Base-by-base conservation (phyloP, 35 echinoderm and acorn worm species). In the Antedon bifida region DNA sequence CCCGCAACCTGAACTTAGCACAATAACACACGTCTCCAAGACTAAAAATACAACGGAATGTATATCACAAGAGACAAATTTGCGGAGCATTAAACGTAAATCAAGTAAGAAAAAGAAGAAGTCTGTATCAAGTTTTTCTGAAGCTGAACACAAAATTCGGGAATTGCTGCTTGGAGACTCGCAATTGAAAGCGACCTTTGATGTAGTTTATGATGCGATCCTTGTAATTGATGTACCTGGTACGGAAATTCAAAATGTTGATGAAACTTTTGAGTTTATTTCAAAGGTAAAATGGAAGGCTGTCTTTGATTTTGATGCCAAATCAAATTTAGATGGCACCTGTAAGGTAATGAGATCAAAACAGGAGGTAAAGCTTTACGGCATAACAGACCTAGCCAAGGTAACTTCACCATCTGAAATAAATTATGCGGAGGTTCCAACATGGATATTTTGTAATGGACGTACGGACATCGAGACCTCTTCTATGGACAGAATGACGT, bases 361-460 rank as follows among this genome's bases (percentile, higher is more conserved):
- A 8, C 30, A 39, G 32, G 74, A 84, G 28, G 30, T 84, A 26
- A 74, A 81, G 3, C 34, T 78, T 12, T 31, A 34, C 4, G 34
- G 34, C 32, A 28, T 45, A 46, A 31, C 38, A 9, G 56, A 34
- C 30, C 13, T 28, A 34, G 19, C 31, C n/a, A 28, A 45, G 2
- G 51, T 28, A 30, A 77, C 36, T 0, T 34, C 81, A 0, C 21
- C 30, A 45, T 30, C 77, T 32, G 35, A 12, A 7, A 76, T 84
- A 26, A 46, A 44, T 29, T 46, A 35, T 77, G 17, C 74, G 14
- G 82, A 89, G 28, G 26, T 79, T 19, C 30, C 82, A 23, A 8
- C 73, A 14, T 89, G 87, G 87, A 36, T 89, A 21, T 89, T 89
- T 80, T 31, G 46, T 34, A 89, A 89, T 79, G 87, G 87, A 19